Evolutionary conservation across 2,888 invertebrate species (phyloP).

Genomic region (Venusia cambrica): DNA sequence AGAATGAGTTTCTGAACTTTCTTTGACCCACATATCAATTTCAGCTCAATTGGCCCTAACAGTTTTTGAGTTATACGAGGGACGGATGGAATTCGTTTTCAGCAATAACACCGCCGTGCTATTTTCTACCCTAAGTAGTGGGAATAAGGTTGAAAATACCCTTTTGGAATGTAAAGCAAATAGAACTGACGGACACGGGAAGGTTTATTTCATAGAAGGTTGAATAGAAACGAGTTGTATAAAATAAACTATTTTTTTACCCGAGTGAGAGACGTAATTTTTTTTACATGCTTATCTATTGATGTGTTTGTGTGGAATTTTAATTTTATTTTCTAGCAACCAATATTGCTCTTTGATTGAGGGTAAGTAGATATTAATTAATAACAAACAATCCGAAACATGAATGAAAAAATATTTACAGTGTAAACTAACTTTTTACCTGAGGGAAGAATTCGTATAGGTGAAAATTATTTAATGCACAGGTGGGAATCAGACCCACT

Average conservation of each 20-base stretch:
- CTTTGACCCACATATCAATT: constrained; percentile 26
- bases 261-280: too few species aligned
- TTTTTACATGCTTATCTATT: too few species aligned
- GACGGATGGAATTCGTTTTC: constrained; percentile 12
- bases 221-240: constrained; percentile 6
- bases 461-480: too few species aligned
- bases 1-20: constrained; percentile 23
- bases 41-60: constrained; percentile 24
- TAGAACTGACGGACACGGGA: constrained; percentile 6
- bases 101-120: constrained; percentile 1
- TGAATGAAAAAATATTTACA: too few species aligned
- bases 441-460: too few species aligned
- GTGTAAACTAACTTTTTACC: too few species aligned
- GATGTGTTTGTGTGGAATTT: not conserved
- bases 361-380: too few species aligned
- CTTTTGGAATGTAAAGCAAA: constrained; percentile 3
- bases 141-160: constrained; percentile 10
- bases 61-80: constrained; percentile 24
- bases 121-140: constrained; percentile 5
- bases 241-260: constrained; percentile 1
- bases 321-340: not conserved
- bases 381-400: too few species aligned
- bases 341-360: not conserved
- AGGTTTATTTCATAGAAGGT: constrained; percentile 8
- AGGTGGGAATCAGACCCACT: too few species aligned